A percentile compares a stretch with the other conserved stretches of the same genome.
Evolutionary conservation across 2,888 invertebrate genomes (phyloP).

Genomic region (Argyresthia albistria): DNA sequence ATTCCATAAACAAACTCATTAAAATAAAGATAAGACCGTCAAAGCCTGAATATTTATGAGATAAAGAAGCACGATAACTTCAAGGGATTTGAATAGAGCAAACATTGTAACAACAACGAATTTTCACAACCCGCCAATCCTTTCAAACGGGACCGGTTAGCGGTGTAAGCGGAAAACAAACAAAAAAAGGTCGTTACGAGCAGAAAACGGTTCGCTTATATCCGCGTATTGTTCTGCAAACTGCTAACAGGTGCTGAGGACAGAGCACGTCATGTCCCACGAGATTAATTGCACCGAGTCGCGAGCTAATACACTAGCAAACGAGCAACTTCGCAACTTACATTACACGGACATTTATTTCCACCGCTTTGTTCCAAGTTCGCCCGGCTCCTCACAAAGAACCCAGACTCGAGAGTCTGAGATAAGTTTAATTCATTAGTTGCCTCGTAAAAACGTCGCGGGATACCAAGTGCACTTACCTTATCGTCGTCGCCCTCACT

Average conservation of each 20-base stretch:
- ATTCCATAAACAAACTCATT: no score
- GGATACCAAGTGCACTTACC: slow-evolving; percentile 73
- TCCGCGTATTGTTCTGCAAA: slow-evolving; percentile 18
- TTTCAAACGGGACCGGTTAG: no score
- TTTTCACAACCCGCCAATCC: no score
- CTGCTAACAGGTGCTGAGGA: slow-evolving; percentile 24
- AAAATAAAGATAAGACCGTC: no score
- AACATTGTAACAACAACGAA: no score
- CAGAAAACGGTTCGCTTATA: no score
- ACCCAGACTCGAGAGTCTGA: slow-evolving; percentile 21
- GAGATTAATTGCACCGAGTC: slow-evolving; percentile 51
- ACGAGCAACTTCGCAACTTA: slow-evolving; percentile 63
- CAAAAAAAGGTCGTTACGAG: no score
- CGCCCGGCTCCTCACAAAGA: slow-evolving; percentile 39
- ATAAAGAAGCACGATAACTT: no score
- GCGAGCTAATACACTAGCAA: slow-evolving; percentile 44
- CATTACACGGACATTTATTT: slow-evolving; percentile 66
- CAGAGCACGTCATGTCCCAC: slow-evolving; percentile 26
- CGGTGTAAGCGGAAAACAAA: no score
- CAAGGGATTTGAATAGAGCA: no score
- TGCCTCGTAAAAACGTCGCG: slow-evolving; percentile 14
- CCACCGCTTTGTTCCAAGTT: slow-evolving; percentile 56
- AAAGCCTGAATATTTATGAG: no score
- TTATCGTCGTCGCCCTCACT: slow-evolving; percentile 94
- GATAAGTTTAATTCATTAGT: slow-evolving; percentile 55